Evolutionary conservation across 2,797 vertebrate species (phyloP), one percentile per base, ranked within the genome.

Genomic region (Urocyon cinereoargenteus): DNA sequence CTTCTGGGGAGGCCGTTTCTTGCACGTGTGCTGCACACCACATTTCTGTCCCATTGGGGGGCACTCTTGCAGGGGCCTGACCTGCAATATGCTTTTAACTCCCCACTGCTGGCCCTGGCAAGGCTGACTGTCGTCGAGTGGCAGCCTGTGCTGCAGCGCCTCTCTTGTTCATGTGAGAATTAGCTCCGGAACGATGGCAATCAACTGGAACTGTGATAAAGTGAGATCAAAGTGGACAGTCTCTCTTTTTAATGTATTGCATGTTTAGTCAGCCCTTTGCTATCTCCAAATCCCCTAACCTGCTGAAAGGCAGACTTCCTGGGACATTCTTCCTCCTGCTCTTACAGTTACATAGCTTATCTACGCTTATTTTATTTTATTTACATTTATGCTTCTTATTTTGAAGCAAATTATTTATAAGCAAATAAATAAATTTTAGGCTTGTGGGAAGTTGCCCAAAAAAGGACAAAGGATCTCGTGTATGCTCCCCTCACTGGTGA

Each of bases 121-220:
- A 36, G 5, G 12, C 22, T 13, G 36, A 4, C 2, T 7, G 68
- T 19, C 3, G 0, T 19, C 5, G 0, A 4, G n/a, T 28, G 68
- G 26, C 2, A 9, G 2, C 12, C 11, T 73, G n/a, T 83, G 57
- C 49, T 5, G 4, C 2, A 6, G 3, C 0, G 10, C 6, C 24
- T 8, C 11, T 13, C n/a, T 53, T 6, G 55, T 13, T 53, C 49
- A 14, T 12, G 15, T n/a, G 19, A 57, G 57, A 24, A 31, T 1
- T 53, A 49, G 13, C 34, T 86, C 12, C 2, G 57, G 24, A 57
- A 12, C 9, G 7, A 40, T 4, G 0, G 22, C 66, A 28, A 4
- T 55, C 26, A 7, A 21, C 12, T 24, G 7, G 5, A 62, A 22
- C 75, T 26, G 16, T 5, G 59, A 51, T 18, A 36, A 5, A 10